Percentiles rank a stretch among this genome's conserved stretches.
phyloP scores from a whole-genome alignment of 2,797 vertebrate species.

The Clarias platycephalus region DNA sequence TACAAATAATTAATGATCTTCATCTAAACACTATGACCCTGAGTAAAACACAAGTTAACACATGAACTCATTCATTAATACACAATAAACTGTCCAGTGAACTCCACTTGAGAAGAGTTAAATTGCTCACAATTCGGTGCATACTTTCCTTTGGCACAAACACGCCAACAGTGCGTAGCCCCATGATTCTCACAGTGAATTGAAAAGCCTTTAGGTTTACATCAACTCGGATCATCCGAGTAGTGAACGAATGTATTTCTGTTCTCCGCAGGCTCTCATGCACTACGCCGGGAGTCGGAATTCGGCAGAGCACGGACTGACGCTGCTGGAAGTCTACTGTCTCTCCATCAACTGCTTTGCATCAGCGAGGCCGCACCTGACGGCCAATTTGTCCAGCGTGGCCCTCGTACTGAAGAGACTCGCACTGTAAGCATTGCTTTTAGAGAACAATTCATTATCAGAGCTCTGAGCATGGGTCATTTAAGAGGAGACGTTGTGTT shows the following conservation, averaged over 20 bases:
- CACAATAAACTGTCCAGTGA: not conserved
- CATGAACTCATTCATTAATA: not conserved
- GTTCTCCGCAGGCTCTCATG: constrained; percentile 80
- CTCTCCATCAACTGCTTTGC: constrained; percentile 96
- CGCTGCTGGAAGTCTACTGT: constrained; percentile 93
- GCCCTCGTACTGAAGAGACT: constrained; percentile 92
- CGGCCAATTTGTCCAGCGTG: constrained; percentile 90
- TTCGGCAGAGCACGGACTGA: constrained; percentile 88
- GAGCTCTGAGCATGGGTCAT: not conserved
- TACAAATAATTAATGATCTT: not conserved
- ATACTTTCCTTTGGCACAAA: not conserved
- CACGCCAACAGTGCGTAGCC: not conserved
- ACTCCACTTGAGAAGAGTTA: not conserved
- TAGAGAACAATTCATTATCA: not conserved
- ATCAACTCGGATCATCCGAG: not conserved
- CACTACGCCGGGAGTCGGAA: constrained; percentile 93
- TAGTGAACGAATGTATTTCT: not conserved
- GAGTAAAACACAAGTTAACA: not conserved
- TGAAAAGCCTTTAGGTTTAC: not conserved
- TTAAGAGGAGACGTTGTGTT: not conserved
- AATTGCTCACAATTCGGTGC: not conserved
- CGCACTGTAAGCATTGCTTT: constrained; percentile 84
- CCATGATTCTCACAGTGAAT: not conserved
- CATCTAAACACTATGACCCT: too few relatives aligned
- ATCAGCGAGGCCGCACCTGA: constrained; percentile 90